Evolutionary conservation across 2,888 invertebrate species (phyloP), one percentile per base, ranked within the genome.

Genomic region (Idaea aversata): DNA sequence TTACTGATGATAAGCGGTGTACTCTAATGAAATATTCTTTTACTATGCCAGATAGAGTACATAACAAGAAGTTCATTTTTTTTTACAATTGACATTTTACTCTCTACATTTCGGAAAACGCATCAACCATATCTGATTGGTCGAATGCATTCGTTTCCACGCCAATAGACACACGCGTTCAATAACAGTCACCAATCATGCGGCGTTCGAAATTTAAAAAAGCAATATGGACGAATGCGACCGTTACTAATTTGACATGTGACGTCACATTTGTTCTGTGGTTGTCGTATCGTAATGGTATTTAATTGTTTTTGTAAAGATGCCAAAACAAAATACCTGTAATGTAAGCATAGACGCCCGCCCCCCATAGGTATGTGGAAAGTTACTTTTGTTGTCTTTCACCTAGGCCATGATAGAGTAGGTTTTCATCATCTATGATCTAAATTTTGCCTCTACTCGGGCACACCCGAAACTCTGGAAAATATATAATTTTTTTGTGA

Each of bases 231-330:
- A 79, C 75, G 84, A 81, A 83, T 77, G 77, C 85, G 78, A 84
- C 87, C 88, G 86, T 91, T 82, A 87, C 87, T 90, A 91, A 91
- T 91, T 87, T 90, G 90, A 90, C 88, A 85, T 80, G 85, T 87
- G 87, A 89, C 88, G 87, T 90, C 86, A 87, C 86, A 88, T 87
- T 86, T 87, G 84, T 82, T 83, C 82, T 83, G 86, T 71, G 81
- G 80, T 80, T 82, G 85, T 82, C 82, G 66, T 70, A 38, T 58
- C 47, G 10, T 47, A 47, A 5, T 4, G 47, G 13, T 47, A 47
- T 47, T 47, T 13, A 47, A 47, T 47, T 47, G 47, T 47, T 47
- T 47, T 47, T 47, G 47, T 47, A 47, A 47, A 47, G 6, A 13
- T 47, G 7, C 13, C 47, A 47, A 10, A 47, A 7, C 47, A 47